These are phyloP conservation scores for Aethes cnicana DNA, from an alignment of 2,888 invertebrate genomes.

Conservation along the genomic window DNA sequence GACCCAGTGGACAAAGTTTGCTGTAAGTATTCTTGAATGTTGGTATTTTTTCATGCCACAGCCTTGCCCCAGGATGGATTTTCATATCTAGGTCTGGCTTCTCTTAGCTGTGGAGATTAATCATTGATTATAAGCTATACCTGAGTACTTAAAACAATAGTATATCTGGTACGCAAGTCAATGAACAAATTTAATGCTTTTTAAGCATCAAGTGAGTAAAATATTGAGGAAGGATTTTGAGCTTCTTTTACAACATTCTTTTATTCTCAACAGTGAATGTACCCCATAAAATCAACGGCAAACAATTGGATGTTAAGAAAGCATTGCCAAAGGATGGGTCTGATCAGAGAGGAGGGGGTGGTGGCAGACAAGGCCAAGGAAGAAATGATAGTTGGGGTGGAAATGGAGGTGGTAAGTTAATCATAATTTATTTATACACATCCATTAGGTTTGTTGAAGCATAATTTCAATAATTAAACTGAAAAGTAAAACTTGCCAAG, in stretches of 20 bases:
- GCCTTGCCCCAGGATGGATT: slow-evolving; percentile 77
- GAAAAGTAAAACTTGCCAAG: too few species aligned
- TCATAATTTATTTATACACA: background rate
- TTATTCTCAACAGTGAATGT: slow-evolving; percentile 84
- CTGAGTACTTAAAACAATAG: slow-evolving; percentile 52
- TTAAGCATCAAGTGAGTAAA: too few species aligned
- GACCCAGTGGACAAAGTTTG: slow-evolving; percentile 98
- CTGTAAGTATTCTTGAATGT: slow-evolving; percentile 84
- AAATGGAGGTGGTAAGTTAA: slow-evolving; percentile 59
- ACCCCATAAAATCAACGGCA: slow-evolving; percentile 92
- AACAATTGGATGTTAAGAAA: slow-evolving; percentile 96
- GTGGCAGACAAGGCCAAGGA: slow-evolving; percentile 70
- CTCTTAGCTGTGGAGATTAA: slow-evolving; percentile 78
- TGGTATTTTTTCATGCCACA: slow-evolving; percentile 51
- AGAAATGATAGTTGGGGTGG: slow-evolving; percentile 46
- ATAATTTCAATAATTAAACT: too few species aligned
- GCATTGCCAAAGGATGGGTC: slow-evolving; percentile 92
- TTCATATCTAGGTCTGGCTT: slow-evolving; percentile 73
- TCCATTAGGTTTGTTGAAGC: background rate
- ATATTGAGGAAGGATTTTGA: too few species aligned
- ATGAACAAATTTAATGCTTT: slow-evolving; percentile 49
- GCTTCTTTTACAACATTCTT: slow-evolving; percentile 9
- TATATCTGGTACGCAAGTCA: slow-evolving; percentile 77
- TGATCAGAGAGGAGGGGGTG: slow-evolving; percentile 79
- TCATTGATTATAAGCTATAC: slow-evolving; percentile 77